Conservation (phyloP, 2,113 vertebrate species). For the Rhombomys opimus region DNA sequence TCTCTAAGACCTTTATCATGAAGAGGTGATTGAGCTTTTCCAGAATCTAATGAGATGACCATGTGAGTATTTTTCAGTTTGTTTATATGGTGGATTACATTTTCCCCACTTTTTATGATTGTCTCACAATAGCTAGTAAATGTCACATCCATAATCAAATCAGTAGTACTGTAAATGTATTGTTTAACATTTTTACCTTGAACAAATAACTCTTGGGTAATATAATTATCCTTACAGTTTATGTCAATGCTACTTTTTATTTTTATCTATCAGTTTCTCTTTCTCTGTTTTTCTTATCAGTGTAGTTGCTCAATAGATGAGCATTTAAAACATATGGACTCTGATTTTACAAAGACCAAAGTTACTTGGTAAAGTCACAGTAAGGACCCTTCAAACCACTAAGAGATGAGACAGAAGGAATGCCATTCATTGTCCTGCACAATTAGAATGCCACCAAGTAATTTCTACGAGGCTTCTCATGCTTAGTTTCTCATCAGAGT, state of each 20-base stretch:
- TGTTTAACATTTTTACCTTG: not conserved
- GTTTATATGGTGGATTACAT: not conserved
- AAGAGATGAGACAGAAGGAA: not conserved
- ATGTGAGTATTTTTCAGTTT: not conserved
- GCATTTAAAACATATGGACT: not conserved
- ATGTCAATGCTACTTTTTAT: not conserved
- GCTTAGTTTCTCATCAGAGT: constrained; percentile 27
- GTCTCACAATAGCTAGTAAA: not conserved
- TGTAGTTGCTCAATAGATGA: not conserved
- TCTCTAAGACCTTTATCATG: not conserved
- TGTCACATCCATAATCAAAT: not conserved
- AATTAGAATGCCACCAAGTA: no score
- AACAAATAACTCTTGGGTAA: not conserved
- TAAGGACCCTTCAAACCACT: not conserved
- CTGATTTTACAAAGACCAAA: not conserved
- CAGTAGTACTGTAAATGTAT: not conserved
- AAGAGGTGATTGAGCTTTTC: not conserved
- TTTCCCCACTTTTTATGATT: not conserved
- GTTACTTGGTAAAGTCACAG: not conserved
- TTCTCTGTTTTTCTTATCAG: not conserved
- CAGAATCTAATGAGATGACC: not conserved
- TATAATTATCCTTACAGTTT: not conserved
- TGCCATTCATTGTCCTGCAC: no score
- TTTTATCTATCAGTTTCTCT: not conserved
- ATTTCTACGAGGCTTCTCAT: not conserved